These are phyloP conservation scores for Synaphobranchus kaupii DNA, from an alignment of 2,797 vertebrate genomes.

Conservation along the genomic window DNA sequence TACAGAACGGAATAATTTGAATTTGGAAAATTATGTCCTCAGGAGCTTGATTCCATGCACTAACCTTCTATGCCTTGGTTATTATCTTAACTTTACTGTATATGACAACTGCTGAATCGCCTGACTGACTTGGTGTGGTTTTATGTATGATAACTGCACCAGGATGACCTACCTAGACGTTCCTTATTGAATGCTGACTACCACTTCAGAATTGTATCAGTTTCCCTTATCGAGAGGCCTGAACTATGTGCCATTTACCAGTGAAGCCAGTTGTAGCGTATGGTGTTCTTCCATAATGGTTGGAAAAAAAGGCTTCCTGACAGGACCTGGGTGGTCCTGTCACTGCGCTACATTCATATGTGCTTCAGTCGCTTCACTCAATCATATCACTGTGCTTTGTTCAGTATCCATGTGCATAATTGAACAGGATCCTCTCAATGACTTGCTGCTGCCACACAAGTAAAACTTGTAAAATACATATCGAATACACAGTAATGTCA, in stretches of 20 bases:
- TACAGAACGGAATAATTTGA: neutral
- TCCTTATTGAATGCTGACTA: conserved; percentile 55
- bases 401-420: neutral
- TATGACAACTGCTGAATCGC: no score
- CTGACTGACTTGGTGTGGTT: neutral
- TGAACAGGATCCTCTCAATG: neutral
- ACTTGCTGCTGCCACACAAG: no score
- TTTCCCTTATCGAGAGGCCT: conserved; percentile 42
- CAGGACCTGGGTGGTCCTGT: conserved; percentile 56
- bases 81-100: neutral
- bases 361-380: neutral
- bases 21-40: neutral
- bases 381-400: no score
- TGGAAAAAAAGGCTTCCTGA: neutral
- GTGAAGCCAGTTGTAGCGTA: conserved; percentile 24
- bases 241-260: conserved; percentile 32
- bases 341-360: neutral
- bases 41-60: neutral
- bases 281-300: neutral
- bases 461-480: no score
- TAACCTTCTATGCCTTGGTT: neutral
- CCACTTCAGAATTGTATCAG: no score
- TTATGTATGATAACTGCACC: conserved; percentile 21
- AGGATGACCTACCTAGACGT: conserved; percentile 48
- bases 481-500: no score